These are phyloP conservation scores for Eristalis arbustorum DNA, from an alignment of 2,888 invertebrate species.

Conservation along the genomic window DNA sequence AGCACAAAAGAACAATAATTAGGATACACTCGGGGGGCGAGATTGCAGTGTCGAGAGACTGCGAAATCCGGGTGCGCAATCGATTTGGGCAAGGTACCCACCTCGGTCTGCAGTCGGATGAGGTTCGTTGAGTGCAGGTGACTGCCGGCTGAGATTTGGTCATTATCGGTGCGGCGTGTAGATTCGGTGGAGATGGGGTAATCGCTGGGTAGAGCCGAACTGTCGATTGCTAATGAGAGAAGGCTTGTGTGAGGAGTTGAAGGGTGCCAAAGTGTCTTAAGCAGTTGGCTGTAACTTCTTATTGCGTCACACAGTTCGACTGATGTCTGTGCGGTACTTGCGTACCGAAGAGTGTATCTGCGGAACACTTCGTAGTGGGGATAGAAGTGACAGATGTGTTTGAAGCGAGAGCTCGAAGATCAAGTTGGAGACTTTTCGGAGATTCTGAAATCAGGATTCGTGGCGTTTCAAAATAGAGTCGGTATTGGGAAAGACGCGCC, in stretches of 20 bases:
- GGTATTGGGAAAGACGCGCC: no score
- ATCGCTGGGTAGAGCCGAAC: neutral
- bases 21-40: slow-evolving; percentile 48
- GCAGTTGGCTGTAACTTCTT: neutral
- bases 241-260: neutral
- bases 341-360: neutral
- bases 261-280: neutral
- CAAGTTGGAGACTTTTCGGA: no score
- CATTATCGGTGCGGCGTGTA: neutral
- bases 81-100: neutral
- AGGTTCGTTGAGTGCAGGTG: neutral
- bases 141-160: neutral
- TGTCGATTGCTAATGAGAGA: neutral
- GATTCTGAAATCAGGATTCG: no score
- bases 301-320: neutral
- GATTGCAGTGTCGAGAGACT: slow-evolving; percentile 22
- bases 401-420: no score
- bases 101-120: neutral
- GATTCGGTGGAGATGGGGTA: neutral
- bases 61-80: neutral
- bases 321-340: neutral
- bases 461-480: no score
- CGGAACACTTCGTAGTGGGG: neutral
- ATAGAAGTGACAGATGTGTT: no score
- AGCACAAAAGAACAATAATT: slow-evolving; percentile 28